Evolutionary conservation across 2,113 vertebrate species (phyloP), one percentile per base, ranked within the genome.

Genomic region (Eubucco bourcierii): DNA sequence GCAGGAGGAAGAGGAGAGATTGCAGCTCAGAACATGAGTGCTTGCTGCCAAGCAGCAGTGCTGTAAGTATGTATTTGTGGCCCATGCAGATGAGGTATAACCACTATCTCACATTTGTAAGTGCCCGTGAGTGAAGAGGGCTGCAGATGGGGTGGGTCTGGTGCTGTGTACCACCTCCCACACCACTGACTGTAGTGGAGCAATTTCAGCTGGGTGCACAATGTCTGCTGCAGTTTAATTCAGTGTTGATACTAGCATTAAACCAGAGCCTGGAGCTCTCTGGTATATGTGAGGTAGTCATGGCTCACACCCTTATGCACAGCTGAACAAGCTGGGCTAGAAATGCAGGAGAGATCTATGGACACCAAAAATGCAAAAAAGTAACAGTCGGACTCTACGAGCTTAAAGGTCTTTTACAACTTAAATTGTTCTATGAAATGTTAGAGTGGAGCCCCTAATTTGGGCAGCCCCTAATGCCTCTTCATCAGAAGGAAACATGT

Each of bases 11-110:
- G 52, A 80, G 46, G 33, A 67, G 64, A 46, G 53, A 7, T 41
- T 37, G n/a, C 39, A 67, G 64, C 41, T 53, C 34, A 17, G 25
- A 58, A 61, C 0, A 0, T 17, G 67, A 47, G 41, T 0, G 0
- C 53, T 39, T 46, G 27, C 27, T 63, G 46, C 31, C 52, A 34
- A 53, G 73, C 10, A 80, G 20, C 24, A 17, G 56, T 12, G 21
- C 37, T 52, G 34, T 7, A 10, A 83, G 52, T 7, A 2, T 4
- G 25, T 23, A 31, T 34, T 56, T 44, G 28, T 12, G 64, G 39
- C n/a, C 47, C 18, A 7, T 0, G 2, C 10, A n/a, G 44, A 21
- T 0, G 0, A 90, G 65, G n/a, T 7, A 7, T 64, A 56, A 63
- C 34, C 1, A 1, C 9, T 66, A 64, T 7, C 65, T 28, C 0